These are phyloP conservation scores for Drosophila siamana DNA, from an alignment of 2,888 invertebrate species.

Conservation along the genomic window DNA sequence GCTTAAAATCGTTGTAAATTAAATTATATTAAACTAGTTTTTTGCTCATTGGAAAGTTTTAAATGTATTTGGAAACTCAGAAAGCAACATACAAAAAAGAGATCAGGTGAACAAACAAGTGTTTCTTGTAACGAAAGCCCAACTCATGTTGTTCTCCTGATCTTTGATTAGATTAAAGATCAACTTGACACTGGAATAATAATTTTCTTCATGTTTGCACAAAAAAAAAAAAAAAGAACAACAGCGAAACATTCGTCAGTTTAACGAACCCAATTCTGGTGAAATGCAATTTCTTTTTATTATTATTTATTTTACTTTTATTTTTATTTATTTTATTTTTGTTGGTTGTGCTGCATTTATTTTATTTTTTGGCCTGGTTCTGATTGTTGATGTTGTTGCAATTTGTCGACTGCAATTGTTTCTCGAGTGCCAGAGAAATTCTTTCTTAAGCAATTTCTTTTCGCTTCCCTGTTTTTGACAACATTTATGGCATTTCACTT, in stretches of 20 bases:
- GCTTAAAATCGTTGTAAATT: not conserved
- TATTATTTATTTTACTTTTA: not conserved
- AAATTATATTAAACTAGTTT: not conserved
- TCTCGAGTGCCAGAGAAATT: constrained; percentile 51
- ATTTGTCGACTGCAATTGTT: constrained; percentile 60
- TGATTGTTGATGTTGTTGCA: constrained; percentile 29
- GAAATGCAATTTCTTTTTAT: constrained; percentile 49
- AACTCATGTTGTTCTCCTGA: not conserved
- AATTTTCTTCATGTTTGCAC: not conserved
- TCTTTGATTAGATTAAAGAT: constrained; percentile 1
- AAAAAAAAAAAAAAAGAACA: not conserved
- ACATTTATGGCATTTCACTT: constrained; percentile 50
- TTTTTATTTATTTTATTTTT: constrained; percentile 13
- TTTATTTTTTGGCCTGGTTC: constrained; percentile 34
- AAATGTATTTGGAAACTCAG: too few relatives aligned
- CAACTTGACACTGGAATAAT: not conserved
- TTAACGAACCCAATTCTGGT: constrained; percentile 56
- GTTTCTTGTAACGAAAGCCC: not conserved
- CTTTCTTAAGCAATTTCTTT: constrained; percentile 53
- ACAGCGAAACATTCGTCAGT: constrained; percentile 46
- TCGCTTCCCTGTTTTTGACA: constrained; percentile 49
- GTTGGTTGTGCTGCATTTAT: constrained; percentile 8
- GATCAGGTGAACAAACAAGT: not conserved
- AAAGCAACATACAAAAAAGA: too few relatives aligned
- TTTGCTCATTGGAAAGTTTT: not conserved